Base-by-base conservation (phyloP, 2,113 vertebrate species). In the Gavialis gangeticus region DNA sequence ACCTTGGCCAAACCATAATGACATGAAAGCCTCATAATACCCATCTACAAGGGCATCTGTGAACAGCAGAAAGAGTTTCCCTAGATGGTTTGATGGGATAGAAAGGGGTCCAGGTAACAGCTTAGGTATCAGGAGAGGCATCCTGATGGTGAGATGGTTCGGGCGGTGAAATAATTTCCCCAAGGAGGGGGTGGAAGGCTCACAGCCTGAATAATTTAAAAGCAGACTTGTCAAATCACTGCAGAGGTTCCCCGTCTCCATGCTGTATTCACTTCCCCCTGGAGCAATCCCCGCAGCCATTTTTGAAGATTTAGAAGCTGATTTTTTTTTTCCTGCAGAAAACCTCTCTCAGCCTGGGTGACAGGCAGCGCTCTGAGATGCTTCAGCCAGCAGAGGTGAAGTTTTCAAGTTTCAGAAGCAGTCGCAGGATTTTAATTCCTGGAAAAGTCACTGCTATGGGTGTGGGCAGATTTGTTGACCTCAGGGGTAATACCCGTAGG, bases 21-120 rank as follows among this genome's bases (percentile, higher is more conserved):
- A 71, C 34, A 19, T 71, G 30, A 71, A 71, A 71, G 67, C 34
- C 11, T 10, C 67, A 22, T 37, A 34, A 37, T 34, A 21, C 37
- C 19, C 67, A 30, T 22, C 67, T 71, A 14, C 19, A 71, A 34
- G 0, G 0, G 34, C 0, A 2, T 4, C n/a, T 4, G 21, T 1
- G 34, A 54, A 4, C 28, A 12, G 71, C n/a, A 73, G 34, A 56
- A 85, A 34, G 14, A 28, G 54, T 25, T 19, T 30, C 30, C 15
- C 2, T 0, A 21, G 60, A n/a, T 58, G 63, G 0, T 6, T 63
- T 86, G 67, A 18, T 71, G 67, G 37, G n/a, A 37, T 37, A 71
- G 10, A 34, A 5, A 57, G 80, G 84, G 58, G 63, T 18, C 22
- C 76, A 8, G 76, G 58, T 90, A 22, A 58, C 1, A 1, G 55